These are phyloP conservation scores for Endotricha flammealis DNA, from an alignment of 2,888 invertebrate genomes.

Conservation along the genomic window DNA sequence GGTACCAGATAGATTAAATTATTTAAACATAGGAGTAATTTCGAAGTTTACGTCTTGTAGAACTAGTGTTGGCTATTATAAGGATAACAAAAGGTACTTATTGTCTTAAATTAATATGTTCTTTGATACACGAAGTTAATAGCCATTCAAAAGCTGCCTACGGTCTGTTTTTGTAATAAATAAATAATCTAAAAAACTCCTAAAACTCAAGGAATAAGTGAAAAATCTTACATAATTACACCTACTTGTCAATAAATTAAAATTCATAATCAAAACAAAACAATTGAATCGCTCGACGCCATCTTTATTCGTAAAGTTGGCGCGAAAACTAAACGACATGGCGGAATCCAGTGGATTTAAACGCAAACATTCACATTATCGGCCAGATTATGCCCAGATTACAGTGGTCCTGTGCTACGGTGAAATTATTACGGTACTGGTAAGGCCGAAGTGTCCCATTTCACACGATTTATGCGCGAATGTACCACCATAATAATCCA, in stretches of 20 bases:
- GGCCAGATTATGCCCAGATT: slow-evolving; percentile 76
- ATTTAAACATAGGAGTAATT: too few species aligned
- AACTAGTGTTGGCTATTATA: too few species aligned
- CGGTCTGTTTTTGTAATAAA: too few species aligned
- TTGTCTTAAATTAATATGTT: too few species aligned
- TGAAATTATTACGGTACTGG: slow-evolving; percentile 73
- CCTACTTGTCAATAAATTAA: too few species aligned
- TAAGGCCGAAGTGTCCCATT: slow-evolving; percentile 75
- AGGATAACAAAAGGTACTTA: too few species aligned
- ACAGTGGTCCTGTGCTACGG: slow-evolving; percentile 61
- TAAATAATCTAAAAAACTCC: too few species aligned
- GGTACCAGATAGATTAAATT: not conserved
- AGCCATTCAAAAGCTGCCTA: too few species aligned
- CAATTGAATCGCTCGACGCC: slow-evolving; percentile 38
- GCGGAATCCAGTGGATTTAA: slow-evolving; percentile 60
- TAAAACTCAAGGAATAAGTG: too few species aligned
- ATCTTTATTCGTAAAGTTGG: slow-evolving; percentile 58
- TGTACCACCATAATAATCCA: slow-evolving; percentile 67
- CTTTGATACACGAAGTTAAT: too few species aligned
- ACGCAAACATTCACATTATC: slow-evolving; percentile 71
- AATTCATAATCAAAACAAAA: slow-evolving; percentile 27
- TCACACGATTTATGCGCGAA: slow-evolving; percentile 72
- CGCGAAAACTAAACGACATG: slow-evolving; percentile 61
- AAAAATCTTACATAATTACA: too few species aligned
- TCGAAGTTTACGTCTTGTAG: too few species aligned